A percentile compares a stretch with the other conserved stretches of the same genome.
Evolutionary conservation across 1,140 invertebrate genomes (phyloP).

Genomic region (Philaenus spumarius): DNA sequence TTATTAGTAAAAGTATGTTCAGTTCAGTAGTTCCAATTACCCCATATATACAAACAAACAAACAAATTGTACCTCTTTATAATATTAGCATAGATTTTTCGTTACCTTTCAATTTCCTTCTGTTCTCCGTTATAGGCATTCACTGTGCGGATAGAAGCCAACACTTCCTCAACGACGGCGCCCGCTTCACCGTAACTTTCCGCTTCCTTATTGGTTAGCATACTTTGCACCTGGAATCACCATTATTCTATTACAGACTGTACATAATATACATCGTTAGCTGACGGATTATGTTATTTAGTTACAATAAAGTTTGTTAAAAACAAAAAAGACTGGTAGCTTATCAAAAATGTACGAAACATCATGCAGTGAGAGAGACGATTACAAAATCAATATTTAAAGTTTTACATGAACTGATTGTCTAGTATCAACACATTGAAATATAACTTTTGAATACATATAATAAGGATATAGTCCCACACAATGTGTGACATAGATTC

Average conservation of each 20-base stretch:
- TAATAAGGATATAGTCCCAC: too few relatives aligned
- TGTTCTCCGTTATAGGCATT: constrained; percentile 71
- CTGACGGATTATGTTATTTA: neutral
- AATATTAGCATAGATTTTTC: too few relatives aligned
- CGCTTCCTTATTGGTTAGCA: constrained; percentile 55
- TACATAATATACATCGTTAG: neutral
- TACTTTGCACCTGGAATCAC: constrained; percentile 52
- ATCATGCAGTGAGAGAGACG: neutral
- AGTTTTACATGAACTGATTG: too few relatives aligned
- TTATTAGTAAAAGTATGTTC: too few relatives aligned
- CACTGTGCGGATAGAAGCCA: constrained; percentile 70
- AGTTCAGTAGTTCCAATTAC: too few relatives aligned
- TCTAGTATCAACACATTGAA: too few relatives aligned
- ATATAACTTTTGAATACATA: too few relatives aligned
- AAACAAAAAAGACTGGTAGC: neutral
- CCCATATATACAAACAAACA: too few relatives aligned
- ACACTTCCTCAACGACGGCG: constrained; percentile 70
- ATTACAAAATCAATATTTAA: neutral
- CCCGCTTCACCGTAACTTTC: constrained; percentile 64
- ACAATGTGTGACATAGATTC: too few relatives aligned
- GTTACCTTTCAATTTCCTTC: constrained; percentile 58
- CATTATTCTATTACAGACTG: neutral
- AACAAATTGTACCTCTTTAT: too few relatives aligned
- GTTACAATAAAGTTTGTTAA: neutral
- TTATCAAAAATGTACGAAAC: neutral